phyloP scores from a whole-genome alignment of 2,113 vertebrate species.

The Colistium nudipinnis region DNA sequence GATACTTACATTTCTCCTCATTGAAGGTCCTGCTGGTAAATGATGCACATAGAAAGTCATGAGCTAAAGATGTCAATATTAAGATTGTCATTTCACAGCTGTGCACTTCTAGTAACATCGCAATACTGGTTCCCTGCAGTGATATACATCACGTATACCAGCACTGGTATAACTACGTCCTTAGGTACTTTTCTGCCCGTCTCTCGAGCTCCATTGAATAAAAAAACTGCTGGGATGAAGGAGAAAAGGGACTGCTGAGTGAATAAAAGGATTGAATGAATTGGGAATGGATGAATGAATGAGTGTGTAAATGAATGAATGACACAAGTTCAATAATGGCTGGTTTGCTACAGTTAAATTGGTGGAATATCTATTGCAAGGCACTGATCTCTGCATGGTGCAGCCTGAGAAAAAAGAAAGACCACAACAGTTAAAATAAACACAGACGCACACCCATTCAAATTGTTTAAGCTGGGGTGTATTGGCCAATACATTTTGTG shows the following conservation, averaged over 20 bases:
- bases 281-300: conserved; percentile 60
- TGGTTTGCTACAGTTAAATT: conserved; percentile 1
- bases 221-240: conserved; percentile 45
- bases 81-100: conserved; percentile 25
- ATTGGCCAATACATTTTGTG: no score
- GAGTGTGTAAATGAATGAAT: conserved; percentile 67
- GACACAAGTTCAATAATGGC: conserved; percentile 24
- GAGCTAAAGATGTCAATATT: conserved; percentile 36
- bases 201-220: conserved; percentile 50
- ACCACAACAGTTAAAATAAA: conserved; percentile 29
- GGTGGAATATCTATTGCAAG: background rate
- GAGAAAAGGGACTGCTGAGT: conserved; percentile 39
- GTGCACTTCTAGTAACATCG: background rate
- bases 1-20: no score
- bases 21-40: background rate
- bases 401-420: background rate
- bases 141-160: conserved; percentile 31
- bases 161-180: conserved; percentile 39
- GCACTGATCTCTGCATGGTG: background rate
- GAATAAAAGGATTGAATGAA: conserved; percentile 64
- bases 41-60: conserved; percentile 7
- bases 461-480: conserved; percentile 40
- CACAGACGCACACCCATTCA: conserved; percentile 33
- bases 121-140: conserved; percentile 30
- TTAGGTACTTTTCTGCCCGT: conserved; percentile 44